Base-by-base conservation (phyloP, 2,113 vertebrate species). In the Proterorhinus semilunaris region DNA sequence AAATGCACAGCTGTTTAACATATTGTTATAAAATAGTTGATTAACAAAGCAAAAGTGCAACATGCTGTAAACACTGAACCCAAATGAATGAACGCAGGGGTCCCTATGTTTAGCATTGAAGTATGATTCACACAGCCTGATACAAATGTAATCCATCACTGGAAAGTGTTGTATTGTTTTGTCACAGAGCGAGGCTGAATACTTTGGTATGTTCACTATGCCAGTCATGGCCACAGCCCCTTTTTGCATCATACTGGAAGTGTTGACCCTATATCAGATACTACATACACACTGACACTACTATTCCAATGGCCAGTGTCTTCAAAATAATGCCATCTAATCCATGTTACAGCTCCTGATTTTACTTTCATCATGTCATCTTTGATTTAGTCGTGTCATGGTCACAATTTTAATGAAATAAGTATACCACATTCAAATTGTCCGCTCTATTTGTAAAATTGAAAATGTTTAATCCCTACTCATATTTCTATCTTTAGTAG, bases 11-110 rank as follows among this genome's bases (percentile, higher is more conserved):
- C 15, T 52, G 11, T 63, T n/a, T 57, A 21, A 47, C 64, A 6
- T 21, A 4, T 65, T 59, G 71, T n/a, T 53, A 11, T 58, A 42
- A 36, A 55, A 55, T 55, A 61, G 54, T 27, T 57, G 17, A 27
- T 27, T 57, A 61, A 44, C 42, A 44, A 10, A 45, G 58, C 13
- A 16, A 16, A 45, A n/a, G 7, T 10, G 53, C 5, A 55, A 17
- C 11, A 11, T 8, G n/a, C 7, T 45, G 58, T n/a, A 45, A 61
- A 44, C 11, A n/a, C 13, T 55, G 53, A 55, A 55, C 17, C 5
- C 21, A 13, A 11, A 15, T 13, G 16, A 55, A 55, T 0, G 53
- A 4, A 52, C n/a, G 15, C 51, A 55, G 6, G 17, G 53, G 10
- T 36, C 27, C 3, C 27, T 36, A 3, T 36, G 4, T 36, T 36